Evolutionary conservation across 2,888 invertebrate genomes (phyloP).

Genomic region (Macrophya alboannulata): DNA sequence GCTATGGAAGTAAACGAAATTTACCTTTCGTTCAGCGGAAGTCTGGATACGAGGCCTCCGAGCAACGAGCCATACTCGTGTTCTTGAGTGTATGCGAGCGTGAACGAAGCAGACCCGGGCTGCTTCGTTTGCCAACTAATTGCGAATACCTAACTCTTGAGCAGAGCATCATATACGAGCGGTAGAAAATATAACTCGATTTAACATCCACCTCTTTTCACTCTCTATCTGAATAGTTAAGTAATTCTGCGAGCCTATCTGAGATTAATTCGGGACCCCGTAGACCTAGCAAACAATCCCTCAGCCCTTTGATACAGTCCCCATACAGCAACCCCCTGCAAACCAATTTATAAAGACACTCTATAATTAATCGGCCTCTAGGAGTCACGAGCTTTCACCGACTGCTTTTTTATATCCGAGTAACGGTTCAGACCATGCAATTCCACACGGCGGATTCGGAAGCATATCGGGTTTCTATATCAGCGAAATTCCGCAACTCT

Average conservation of each 20-base stretch:
- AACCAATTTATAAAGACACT: constrained; percentile 8
- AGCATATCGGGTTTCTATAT: neutral
- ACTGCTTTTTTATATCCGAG: neutral
- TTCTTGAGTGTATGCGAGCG: constrained; percentile 23
- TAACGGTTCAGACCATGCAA: neutral
- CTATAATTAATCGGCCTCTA: constrained; percentile 19
- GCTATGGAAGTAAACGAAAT: constrained; percentile 35
- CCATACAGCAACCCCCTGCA: neutral
- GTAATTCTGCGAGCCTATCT: constrained; percentile 18
- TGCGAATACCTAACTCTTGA: constrained; percentile 29
- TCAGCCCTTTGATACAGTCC: constrained; percentile 3
- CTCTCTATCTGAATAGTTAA: neutral
- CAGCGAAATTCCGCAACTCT: neutral
- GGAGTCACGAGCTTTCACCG: neutral
- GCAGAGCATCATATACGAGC: neutral
- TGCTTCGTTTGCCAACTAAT: constrained; percentile 30
- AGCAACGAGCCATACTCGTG: neutral
- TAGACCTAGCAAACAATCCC: constrained; percentile 18
- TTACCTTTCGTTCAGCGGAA: constrained; percentile 30
- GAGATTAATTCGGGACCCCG: neutral
- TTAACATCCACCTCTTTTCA: neutral
- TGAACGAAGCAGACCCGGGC: constrained; percentile 6
- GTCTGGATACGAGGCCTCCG: constrained; percentile 31
- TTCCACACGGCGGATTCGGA: neutral
- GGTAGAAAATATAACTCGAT: constrained; percentile 23